phyloP scores from a whole-genome alignment of 2,113 vertebrate species.

The Silurus meridionalis region DNA sequence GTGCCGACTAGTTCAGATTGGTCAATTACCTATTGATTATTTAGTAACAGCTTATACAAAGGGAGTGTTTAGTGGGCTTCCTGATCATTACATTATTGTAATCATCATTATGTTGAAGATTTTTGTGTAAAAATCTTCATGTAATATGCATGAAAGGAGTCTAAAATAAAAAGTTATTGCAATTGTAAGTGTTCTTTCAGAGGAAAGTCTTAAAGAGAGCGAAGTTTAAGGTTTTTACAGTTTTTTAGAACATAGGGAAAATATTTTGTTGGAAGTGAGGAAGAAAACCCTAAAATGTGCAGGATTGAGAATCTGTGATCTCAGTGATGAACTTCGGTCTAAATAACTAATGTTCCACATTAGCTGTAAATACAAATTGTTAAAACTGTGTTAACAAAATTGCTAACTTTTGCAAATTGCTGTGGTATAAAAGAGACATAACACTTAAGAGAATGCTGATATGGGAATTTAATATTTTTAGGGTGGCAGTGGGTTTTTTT shows the following conservation, averaged over 20 bases:
- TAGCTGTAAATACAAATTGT: background rate
- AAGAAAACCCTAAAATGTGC: background rate
- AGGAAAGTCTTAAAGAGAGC: background rate
- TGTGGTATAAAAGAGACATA: too few species aligned
- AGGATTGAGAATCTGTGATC: background rate
- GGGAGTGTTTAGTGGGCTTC: background rate
- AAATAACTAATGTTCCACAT: background rate
- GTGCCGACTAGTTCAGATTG: background rate
- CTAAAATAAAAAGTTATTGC: background rate
- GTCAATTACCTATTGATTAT: background rate
- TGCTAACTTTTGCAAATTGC: background rate
- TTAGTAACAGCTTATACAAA: background rate
- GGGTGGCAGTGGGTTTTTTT: background rate
- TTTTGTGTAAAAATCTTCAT: background rate
- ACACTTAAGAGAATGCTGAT: background rate
- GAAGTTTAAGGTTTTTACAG: background rate
- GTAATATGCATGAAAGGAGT: background rate
- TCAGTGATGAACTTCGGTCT: background rate
- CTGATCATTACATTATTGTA: background rate
- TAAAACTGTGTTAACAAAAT: background rate
- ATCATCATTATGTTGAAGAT: background rate
- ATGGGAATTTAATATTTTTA: background rate
- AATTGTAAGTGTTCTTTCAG: background rate
- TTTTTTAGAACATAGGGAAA: too few species aligned
- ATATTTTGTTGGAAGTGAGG: background rate